Evolutionary conservation across 2,888 invertebrate species (phyloP).

Genomic region (Tanytarsus gracilentus): DNA sequence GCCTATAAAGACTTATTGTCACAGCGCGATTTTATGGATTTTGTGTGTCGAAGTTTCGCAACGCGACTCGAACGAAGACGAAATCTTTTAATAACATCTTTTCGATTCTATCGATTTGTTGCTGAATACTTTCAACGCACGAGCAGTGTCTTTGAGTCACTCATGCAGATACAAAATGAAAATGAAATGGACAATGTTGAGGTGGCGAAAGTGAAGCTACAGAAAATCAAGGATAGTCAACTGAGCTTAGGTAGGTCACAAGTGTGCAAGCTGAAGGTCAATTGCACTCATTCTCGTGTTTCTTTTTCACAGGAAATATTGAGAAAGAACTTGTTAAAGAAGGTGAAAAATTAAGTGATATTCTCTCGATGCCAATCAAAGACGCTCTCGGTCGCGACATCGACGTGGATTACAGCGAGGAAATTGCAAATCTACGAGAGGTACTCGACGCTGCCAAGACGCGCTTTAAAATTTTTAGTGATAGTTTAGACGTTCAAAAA

Average conservation of each 20-base stretch:
- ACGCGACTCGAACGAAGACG: slow-evolving; percentile 61
- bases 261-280: not conserved
- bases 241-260: slow-evolving; percentile 48
- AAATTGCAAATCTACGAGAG: slow-evolving; percentile 62
- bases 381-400: slow-evolving; percentile 64
- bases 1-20: slow-evolving; percentile 56
- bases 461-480: slow-evolving; percentile 60
- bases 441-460: slow-evolving; percentile 60
- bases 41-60: slow-evolving; percentile 68
- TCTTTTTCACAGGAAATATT: slow-evolving; percentile 49
- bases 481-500: slow-evolving; percentile 65
- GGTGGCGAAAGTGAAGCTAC: slow-evolving; percentile 48
- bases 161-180: slow-evolving; percentile 39
- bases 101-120: slow-evolving; percentile 64
- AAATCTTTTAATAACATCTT: slow-evolving; percentile 63
- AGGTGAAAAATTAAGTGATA: slow-evolving; percentile 67
- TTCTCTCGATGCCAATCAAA: slow-evolving; percentile 68
- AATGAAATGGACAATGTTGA: slow-evolving; percentile 51
- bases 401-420: slow-evolving; percentile 59
- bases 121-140: slow-evolving; percentile 63
- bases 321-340: slow-evolving; percentile 60
- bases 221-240: slow-evolving; percentile 53
- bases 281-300: not conserved
- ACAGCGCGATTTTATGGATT: slow-evolving; percentile 73
- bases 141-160: slow-evolving; percentile 56